Base-by-base conservation (phyloP, 1,140 invertebrate genomes). In the Pentalonia nigronervosa region DNA sequence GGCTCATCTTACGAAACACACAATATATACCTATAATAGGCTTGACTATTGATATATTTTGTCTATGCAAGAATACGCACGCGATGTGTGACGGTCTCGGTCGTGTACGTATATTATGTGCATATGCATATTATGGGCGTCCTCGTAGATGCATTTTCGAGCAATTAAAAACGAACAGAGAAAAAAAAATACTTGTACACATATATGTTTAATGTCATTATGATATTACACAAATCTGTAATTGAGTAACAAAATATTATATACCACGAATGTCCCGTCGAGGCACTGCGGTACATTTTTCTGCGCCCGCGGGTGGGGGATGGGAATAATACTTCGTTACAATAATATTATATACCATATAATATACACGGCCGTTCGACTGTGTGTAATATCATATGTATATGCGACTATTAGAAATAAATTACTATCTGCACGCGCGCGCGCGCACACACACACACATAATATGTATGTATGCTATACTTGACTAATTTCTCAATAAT, bases 1-100 rank as follows among this genome's bases (percentile, higher is more conserved):
- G n/a, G 60, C 60, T n/a, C 30, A 76, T 76, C 60, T 76, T 76
- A 34, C 60, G 60, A 76, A 76, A 76, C 60, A 23, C 9, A 17
- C n/a, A 0, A 41, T 41, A 41, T 41, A 41, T 41, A 41, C 41
- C 41, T 41, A 76, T 34, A 76, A 76, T 76, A 76, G 30, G 60
- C n/a, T 76, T 53, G 60, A 76, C 30, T 76, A 76, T 76, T 76
- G 60, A 67, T 76, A n/a, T 76, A n/a, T 34, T 76, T 76, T 76
- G 14, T 76, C 60, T 76, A 7, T 20, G 17, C 8, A 30, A 76
- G 11, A n/a, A n/a, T 67, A n/a, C 30, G 60, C 41, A 41, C 60
- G 14, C 60, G 30, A 67, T n/a, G 14, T 67, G n/a, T n/a, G 41
- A 41, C 41, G 41, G 41, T 41, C 41, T 41, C 41, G 41, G 41